These are phyloP conservation scores for Lissonota sp. DNA, from an alignment of 2,888 invertebrate species.

Conservation along the genomic window DNA sequence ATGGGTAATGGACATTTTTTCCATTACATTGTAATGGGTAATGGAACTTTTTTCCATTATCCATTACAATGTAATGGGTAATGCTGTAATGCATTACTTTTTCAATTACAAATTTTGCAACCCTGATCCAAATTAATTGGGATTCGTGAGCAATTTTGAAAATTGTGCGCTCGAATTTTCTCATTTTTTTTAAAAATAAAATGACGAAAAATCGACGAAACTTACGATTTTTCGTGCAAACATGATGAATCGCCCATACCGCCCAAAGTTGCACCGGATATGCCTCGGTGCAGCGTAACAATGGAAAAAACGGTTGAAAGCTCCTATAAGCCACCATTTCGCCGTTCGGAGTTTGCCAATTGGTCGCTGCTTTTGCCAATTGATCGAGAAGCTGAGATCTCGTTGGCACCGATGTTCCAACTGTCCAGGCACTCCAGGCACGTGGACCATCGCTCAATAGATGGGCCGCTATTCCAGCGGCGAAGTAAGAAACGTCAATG, in stretches of 20 bases:
- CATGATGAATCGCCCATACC: constrained; percentile 92
- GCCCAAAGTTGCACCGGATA: constrained; percentile 91
- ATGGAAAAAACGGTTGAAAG: constrained; percentile 89
- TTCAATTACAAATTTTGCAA: too few species aligned
- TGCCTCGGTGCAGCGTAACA: constrained; percentile 86
- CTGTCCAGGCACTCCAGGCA: constrained; percentile 86
- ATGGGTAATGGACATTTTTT: too few species aligned
- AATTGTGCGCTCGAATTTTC: background rate
- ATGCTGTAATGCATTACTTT: too few species aligned
- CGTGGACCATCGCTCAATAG: constrained; percentile 86
- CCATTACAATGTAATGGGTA: too few species aligned
- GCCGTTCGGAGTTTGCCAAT: constrained; percentile 89
- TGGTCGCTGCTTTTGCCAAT: constrained; percentile 85
- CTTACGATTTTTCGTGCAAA: constrained; percentile 90
- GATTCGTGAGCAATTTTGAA: background rate
- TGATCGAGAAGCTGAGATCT: constrained; percentile 77
- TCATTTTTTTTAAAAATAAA: too few species aligned
- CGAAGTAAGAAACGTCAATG: constrained; percentile 90
- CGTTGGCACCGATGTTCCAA: constrained; percentile 70
- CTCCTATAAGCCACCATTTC: constrained; percentile 92
- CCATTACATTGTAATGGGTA: too few species aligned
- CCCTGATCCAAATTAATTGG: background rate
- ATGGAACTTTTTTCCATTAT: too few species aligned
- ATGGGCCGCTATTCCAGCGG: constrained; percentile 90
- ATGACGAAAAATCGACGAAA: constrained; percentile 58